A percentile compares a stretch with the other conserved stretches of the same genome.
phyloP scores from a whole-genome alignment of 2,797 vertebrate species.

The Lophotriccus pileatus region DNA sequence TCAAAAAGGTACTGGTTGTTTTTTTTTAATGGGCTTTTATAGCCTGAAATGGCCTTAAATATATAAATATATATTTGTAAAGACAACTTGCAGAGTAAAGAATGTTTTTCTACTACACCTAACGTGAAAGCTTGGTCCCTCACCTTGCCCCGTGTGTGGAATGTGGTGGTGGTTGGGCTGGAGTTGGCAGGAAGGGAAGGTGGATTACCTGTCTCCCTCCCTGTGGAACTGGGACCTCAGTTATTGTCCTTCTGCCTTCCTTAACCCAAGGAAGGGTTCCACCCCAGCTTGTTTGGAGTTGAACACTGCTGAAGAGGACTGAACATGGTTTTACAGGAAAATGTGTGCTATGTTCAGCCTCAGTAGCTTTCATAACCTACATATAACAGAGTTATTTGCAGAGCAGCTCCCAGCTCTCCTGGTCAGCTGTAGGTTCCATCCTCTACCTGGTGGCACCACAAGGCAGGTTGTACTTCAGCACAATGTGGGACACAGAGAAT shows the following conservation, averaged over 20 bases:
- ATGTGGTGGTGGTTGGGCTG: not conserved
- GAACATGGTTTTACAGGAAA: not conserved
- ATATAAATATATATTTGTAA: slow-evolving; percentile 77
- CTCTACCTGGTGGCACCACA: not conserved
- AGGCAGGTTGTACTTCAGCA: not conserved
- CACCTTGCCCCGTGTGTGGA: not conserved
- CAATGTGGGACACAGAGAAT: not conserved
- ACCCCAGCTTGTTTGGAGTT: not conserved
- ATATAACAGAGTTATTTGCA: not conserved
- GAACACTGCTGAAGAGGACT: not conserved
- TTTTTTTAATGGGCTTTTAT: slow-evolving; percentile 45
- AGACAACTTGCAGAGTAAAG: slow-evolving; percentile 76
- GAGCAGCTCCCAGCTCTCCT: not conserved
- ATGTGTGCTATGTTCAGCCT: not conserved
- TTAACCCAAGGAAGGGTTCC: not conserved
- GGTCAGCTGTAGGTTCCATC: not conserved
- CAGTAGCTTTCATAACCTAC: not conserved
- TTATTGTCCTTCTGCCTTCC: not conserved
- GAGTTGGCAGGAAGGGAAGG: not conserved
- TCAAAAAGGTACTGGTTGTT: slow-evolving; percentile 67
- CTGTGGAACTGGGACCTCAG: not conserved
- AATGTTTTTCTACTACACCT: slow-evolving; percentile 70
- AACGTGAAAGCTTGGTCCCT: slow-evolving; percentile 60
- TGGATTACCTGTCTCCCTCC: not conserved
- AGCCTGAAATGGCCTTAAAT: slow-evolving; percentile 71